Evolutionary conservation across 1,140 invertebrate species (phyloP), one percentile per base, ranked within the genome.

Genomic region (Drosophila erecta): DNA sequence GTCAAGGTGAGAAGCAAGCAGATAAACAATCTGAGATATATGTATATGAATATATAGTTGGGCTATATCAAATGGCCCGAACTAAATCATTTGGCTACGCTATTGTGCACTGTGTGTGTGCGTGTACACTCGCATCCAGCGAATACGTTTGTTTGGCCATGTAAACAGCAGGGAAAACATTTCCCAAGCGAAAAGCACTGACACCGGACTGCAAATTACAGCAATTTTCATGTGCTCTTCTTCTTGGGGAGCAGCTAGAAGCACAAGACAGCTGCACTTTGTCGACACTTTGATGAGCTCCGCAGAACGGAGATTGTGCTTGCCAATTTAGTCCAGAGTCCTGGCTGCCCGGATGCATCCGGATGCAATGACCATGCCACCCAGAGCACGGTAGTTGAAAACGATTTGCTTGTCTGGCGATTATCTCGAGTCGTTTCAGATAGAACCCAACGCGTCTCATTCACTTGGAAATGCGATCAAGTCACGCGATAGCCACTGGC

Each of bases 221-320:
- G 79, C 80, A 84, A 83, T 83, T 83, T 75, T 30, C 30, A 30
- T 67, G 50, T 53, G 54, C 3, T 38, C 11, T 4, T 54, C 70
- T 69, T 47, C 62, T 41, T 54, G 20, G 38, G 44, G 40, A 43
- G 61, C 60, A 38, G 14, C 37, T 14, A 38, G 37, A 44, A 38
- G 14, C 37, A 3, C 14, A 14, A 44, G 50, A 41, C 79, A 81
- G 69, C 79, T 83, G 79, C 79, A 70, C 47, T 75, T 58, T 85
- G 81, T 84, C 72, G 76, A 84, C 79, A 83, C 70, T 76, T 83
- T 83, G 79, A 83, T 83, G 75, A 83, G 79, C 79, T 81, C 71
- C 12, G 30, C 30, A 30, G 8, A 30, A 8, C 11, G 12, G 12
- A 35, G 30, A 35, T 69, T 54, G 46, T 46, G 46, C 35, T 49